Evolutionary conservation across 1,140 invertebrate genomes (phyloP), one percentile per base, ranked within the genome.

Genomic region (Epicauta chinensis): DNA sequence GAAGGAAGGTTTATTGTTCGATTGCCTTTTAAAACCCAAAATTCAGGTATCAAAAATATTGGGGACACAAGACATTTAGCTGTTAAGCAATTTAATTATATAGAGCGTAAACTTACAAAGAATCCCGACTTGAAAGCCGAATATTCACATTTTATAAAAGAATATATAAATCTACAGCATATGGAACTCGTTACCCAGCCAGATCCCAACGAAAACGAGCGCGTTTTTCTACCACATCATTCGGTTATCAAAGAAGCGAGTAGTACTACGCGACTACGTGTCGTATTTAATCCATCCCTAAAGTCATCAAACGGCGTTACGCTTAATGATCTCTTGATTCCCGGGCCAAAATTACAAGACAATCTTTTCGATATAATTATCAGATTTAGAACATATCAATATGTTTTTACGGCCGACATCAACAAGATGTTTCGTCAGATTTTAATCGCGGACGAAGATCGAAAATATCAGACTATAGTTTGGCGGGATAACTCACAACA

Each of bases 371-470:
- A 56, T 1, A 59, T 67, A 9, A 10, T 71, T 7, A 15, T 65
- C 2, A 41, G 55, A 35, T 71, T 71, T 55, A 30, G 67, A 35
- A 53, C 16, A 11, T 55, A 66, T 53, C 15, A 41, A 31, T 55
- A 59, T 36, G 69, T 65, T 1, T 44, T 69, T 14, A 64, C 58
- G 9, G 68, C 61, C 3, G 72, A 73, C 51, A 66, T 73, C 9
- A 51, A 56, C 14, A 72, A 75, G 55, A 73, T 73, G 68, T 71
- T 67, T 55, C 46, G 67, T 9, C 64, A 69, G 44, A 56, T 72
- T 16, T 40, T 44, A 10, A 55, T 73, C 3, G 32, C 55, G 12
- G 14, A 42, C n/a, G 55, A 66, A 30, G 62, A 71, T 31, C 29
- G 50, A 10, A 53, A 56, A 39, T 63, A 61, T 56, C 70, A 73